Evolutionary conservation across 2,797 vertebrate genomes (phyloP).

Genomic region (Coregonus suidteri): DNA sequence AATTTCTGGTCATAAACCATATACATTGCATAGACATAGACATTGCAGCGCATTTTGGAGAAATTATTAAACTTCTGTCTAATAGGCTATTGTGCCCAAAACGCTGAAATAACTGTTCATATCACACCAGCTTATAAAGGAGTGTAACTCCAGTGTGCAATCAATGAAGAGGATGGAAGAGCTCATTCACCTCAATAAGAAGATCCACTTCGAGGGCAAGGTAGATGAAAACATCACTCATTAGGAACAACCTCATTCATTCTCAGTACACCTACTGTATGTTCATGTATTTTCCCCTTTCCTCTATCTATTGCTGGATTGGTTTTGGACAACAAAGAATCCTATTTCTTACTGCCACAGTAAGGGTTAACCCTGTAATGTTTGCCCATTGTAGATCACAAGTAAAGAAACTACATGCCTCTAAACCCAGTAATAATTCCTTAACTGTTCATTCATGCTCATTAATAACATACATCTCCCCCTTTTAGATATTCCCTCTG

Average conservation of each 20-base stretch:
- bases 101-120: background rate
- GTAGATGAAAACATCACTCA: slow-evolving; percentile 50
- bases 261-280: background rate
- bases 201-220: slow-evolving; percentile 92
- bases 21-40: background rate
- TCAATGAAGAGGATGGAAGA: slow-evolving; percentile 96
- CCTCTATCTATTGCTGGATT: background rate
- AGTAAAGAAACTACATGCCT: background rate
- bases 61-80: slow-evolving; percentile 35
- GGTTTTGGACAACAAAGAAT: too few relatives aligned
- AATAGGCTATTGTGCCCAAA: background rate
- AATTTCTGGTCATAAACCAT: too few relatives aligned
- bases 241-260: background rate
- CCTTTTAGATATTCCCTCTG: slow-evolving; percentile 85
- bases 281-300: background rate
- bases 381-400: background rate
- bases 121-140: slow-evolving; percentile 81
- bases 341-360: too few relatives aligned
- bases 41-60: background rate
- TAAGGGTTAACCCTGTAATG: too few relatives aligned
- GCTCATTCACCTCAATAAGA: slow-evolving; percentile 92
- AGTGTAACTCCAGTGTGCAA: slow-evolving; percentile 91
- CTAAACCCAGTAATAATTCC: background rate
- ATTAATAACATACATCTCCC: background rate
- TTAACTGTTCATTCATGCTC: background rate